These are phyloP conservation scores for Oreortyx pictus DNA, from an alignment of 2,797 vertebrate genomes.

Conservation along the genomic window DNA sequence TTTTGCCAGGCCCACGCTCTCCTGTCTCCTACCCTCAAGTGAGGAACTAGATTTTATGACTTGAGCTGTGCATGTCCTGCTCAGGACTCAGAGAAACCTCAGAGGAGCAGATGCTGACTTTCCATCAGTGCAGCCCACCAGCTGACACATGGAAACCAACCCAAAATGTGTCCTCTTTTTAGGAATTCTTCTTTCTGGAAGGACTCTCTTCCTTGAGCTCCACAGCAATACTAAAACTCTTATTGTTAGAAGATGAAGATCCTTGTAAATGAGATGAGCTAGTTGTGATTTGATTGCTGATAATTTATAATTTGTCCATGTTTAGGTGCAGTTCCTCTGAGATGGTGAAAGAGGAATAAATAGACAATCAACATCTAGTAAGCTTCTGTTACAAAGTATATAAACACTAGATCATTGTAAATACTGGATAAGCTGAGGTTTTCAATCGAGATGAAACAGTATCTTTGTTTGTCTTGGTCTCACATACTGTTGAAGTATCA, in stretches of 20 bases:
- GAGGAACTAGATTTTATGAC: neutral
- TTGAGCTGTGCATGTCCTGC: rapidly evolving
- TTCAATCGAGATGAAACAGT: neutral
- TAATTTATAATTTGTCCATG: neutral
- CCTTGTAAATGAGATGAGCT: neutral
- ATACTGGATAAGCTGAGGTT: neutral
- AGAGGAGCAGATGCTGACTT: neutral
- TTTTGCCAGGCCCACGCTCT: neutral
- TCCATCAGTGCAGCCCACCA: neutral
- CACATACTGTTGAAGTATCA: neutral
- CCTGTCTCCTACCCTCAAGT: neutral
- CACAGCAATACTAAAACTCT: neutral
- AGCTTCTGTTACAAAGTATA: neutral
- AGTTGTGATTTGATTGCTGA: neutral
- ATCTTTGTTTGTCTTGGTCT: neutral
- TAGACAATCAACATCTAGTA: neutral
- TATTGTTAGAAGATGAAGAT: rapidly evolving
- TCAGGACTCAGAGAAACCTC: neutral
- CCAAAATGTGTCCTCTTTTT: neutral
- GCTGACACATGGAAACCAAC: neutral
- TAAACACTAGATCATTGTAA: neutral
- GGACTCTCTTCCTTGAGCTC: neutral
- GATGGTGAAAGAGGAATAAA: neutral
- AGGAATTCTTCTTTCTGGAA: neutral
- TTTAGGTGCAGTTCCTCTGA: neutral